phyloP scores from a whole-genome alignment of 1,140 invertebrate species.

The Holotrichia oblita region DNA sequence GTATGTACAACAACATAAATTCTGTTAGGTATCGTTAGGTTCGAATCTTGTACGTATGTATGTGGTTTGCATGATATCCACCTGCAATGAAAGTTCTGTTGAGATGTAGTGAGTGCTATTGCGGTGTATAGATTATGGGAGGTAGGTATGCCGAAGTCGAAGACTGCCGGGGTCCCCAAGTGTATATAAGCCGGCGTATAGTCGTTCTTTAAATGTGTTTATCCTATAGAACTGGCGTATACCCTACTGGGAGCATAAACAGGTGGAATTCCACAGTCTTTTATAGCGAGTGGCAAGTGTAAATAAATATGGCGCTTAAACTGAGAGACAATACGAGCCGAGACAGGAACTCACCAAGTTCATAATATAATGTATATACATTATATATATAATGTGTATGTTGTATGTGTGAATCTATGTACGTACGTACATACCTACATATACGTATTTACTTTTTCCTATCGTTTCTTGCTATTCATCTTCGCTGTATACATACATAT shows the following conservation, averaged over 20 bases:
- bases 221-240: conserved; percentile 1
- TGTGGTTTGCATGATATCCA: too few relatives aligned
- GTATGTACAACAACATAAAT: too few relatives aligned
- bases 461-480: too few relatives aligned
- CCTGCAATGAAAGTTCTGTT: too few relatives aligned
- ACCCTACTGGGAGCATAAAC: conserved; percentile 41
- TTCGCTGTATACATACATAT: too few relatives aligned
- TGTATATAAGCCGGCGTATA: not conserved
- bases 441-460: not conserved
- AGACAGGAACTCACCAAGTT: not conserved
- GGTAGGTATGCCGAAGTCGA: too few relatives aligned
- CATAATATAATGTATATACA: not conserved
- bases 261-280: conserved; percentile 39
- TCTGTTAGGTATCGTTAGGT: too few relatives aligned
- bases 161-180: too few relatives aligned
- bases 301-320: conserved; percentile 39
- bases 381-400: not conserved
- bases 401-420: not conserved
- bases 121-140: too few relatives aligned
- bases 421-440: not conserved
- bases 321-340: not conserved
- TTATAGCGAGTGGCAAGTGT: conserved; percentile 38
- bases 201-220: conserved; percentile 17
- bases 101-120: too few relatives aligned
- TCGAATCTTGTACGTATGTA: too few relatives aligned